Conservation (phyloP, 2,797 vertebrate genomes). For the Strix occidentalis region DNA sequence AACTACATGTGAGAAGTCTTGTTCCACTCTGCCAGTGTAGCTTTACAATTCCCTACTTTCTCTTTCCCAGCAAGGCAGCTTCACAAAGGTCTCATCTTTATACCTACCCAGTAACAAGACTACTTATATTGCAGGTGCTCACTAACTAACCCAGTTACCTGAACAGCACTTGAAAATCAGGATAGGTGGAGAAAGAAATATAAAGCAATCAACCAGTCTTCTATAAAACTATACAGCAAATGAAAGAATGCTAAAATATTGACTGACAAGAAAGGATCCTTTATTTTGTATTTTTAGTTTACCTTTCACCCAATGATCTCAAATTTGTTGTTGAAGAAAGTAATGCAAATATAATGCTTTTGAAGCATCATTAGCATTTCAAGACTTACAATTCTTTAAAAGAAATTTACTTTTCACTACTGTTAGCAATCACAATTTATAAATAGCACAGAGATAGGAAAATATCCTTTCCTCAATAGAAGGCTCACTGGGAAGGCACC, state of each 20-base stretch:
- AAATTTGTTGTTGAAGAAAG: background rate
- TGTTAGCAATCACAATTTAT: background rate
- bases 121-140: slow-evolving; percentile 42
- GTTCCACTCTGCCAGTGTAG: background rate
- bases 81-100: background rate
- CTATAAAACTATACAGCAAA: background rate
- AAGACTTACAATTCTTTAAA: background rate
- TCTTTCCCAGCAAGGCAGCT: background rate
- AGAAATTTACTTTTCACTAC: background rate
- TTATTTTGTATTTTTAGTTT: background rate
- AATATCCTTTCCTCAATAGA: background rate
- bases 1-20: background rate
- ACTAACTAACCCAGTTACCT: slow-evolving; percentile 33
- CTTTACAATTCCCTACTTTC: background rate
- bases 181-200: background rate
- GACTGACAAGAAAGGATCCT: background rate
- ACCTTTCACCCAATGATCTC: background rate
- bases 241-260: background rate
- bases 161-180: slow-evolving; percentile 38
- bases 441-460: background rate
- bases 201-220: slow-evolving; percentile 18
- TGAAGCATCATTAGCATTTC: background rate
- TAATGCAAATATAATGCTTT: background rate
- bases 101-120: background rate
- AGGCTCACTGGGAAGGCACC: background rate